Base-by-base conservation (phyloP, 2,888 invertebrate genomes). In the Heliconius hortense region DNA sequence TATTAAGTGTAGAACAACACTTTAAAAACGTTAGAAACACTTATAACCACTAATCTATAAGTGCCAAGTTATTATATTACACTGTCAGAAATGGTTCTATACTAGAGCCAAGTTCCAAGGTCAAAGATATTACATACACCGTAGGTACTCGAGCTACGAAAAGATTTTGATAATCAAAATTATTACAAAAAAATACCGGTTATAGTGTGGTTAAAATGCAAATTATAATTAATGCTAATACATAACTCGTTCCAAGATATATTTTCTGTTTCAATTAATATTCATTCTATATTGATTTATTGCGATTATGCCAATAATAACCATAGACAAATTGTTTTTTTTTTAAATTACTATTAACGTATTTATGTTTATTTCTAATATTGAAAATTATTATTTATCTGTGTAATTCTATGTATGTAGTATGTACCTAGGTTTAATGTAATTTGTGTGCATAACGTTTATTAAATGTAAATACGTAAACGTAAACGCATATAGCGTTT, bases 141-240 rank as follows among this genome's bases (percentile, higher is more conserved):
- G 68, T 75, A 35, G 35, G 35, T 35, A 69, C 74, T 70, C 78
- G 62, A 39, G 63, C 67, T 53, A 75, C 76, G 74, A 76, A 79
- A 79, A 78, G 77, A 78, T 79, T 80, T 75, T 80, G 78, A 75
- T 79, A 81, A 77, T 75, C 72, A 66, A 79, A 80, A 77, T 80
- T 77, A 80, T 77, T 80, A 79, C 73, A 21, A 56, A 26, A 43
- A 76, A 56, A 69, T 66, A 80, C 80, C 74, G 77, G 80, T 79
- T 79, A 28, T 71, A 59, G 43, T 74, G 76, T 80, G 77, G 75
- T 77, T 77, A 74, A n/a, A 78, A 80, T 80, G 79, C 80, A 80
- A 78, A 79, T 78, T 78, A 78, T 79, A 79, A 76, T 76, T 73
- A 75, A 77, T 77, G 74, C 72, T 74, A 76, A 78, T 75, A 75